Evolutionary conservation across 2,888 invertebrate genomes (phyloP), one percentile per base, ranked within the genome.

Genomic region (Dasypogon diadema): DNA sequence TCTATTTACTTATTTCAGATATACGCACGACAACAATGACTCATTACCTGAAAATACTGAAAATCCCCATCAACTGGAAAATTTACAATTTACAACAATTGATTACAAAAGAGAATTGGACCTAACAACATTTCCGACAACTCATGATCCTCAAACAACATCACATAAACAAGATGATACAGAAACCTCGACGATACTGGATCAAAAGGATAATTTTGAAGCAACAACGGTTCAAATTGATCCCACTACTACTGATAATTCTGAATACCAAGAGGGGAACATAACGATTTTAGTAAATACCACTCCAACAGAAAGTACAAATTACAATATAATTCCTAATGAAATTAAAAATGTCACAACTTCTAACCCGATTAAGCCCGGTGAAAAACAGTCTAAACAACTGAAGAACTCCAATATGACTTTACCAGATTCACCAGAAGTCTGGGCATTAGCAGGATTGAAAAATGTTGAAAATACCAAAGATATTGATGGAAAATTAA

Each of bases 401-500:
- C 21, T 74, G 51, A 60, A 58, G 26, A 42, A 24, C 46, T 4
- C 70, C 2, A 70, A 84, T 75, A 76, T 85, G 51, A 81, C 80
- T 22, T 75, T 84, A 56, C 84, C 85, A 30, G 83, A 83, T 76
- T 80, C 79, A 14, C 82, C 83, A 0, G 85, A 85, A 34, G 83
- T 81, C 0, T 86, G 85, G 84, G 83, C 83, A 30, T 78, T 85
- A 70, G 84, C 83, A 0, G 81, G 82, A 8, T 81, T 85, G 82
- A 84, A 84, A 81, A 77, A 81, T 42, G 81, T 83, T 3, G 78
- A 79, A 26, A 77, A 77, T 54, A 6, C 54, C 2, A 79, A 77
- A 58, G 75, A 74, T 5, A 78, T 77, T 1, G 73, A 77, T 34
- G 77, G 77, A 58, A 79, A 78, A 18, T 63, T 76, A 4, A 14